These are phyloP conservation scores for Muscina levida DNA, from an alignment of 2,888 invertebrate species.

Conservation along the genomic window DNA sequence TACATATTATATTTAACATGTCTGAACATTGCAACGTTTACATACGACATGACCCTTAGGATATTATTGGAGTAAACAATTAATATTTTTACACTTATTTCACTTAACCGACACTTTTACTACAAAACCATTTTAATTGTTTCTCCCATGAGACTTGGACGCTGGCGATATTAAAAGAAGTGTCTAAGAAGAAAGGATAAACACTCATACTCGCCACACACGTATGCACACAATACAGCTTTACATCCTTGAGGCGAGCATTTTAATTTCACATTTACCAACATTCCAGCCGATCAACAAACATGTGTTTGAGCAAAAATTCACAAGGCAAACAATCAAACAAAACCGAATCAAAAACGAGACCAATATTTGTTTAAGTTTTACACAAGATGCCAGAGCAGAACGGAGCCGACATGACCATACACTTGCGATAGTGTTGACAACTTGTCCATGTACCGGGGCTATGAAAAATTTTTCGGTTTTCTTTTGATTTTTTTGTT, in stretches of 20 bases:
- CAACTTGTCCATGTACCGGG: slow-evolving; percentile 55
- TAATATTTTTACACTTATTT: slow-evolving; percentile 66
- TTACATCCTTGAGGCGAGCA: slow-evolving; percentile 63
- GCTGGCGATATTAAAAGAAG: background rate
- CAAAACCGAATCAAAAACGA: slow-evolving; percentile 39
- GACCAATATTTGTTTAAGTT: slow-evolving; percentile 56
- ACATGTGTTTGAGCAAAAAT: slow-evolving; percentile 60
- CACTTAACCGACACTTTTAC: slow-evolving; percentile 62
- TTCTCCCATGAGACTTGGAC: background rate
- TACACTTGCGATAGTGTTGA: slow-evolving; percentile 47
- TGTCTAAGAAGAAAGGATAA: background rate
- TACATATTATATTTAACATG: slow-evolving; percentile 30
- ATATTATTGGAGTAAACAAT: slow-evolving; percentile 55
- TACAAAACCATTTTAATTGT: slow-evolving; percentile 55
- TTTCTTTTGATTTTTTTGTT: slow-evolving; percentile 22
- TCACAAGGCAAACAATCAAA: slow-evolving; percentile 59
- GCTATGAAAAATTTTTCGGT: slow-evolving; percentile 31
- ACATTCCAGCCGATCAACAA: slow-evolving; percentile 54
- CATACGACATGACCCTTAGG: slow-evolving; percentile 41
- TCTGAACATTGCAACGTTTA: background rate
- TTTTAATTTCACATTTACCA: slow-evolving; percentile 66
- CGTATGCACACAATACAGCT: slow-evolving; percentile 44
- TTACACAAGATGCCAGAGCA: slow-evolving; percentile 37
- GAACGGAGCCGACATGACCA: slow-evolving; percentile 6
- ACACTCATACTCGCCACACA: background rate